phyloP scores from a whole-genome alignment of 1,140 invertebrate species.

The Megathymus violae region DNA sequence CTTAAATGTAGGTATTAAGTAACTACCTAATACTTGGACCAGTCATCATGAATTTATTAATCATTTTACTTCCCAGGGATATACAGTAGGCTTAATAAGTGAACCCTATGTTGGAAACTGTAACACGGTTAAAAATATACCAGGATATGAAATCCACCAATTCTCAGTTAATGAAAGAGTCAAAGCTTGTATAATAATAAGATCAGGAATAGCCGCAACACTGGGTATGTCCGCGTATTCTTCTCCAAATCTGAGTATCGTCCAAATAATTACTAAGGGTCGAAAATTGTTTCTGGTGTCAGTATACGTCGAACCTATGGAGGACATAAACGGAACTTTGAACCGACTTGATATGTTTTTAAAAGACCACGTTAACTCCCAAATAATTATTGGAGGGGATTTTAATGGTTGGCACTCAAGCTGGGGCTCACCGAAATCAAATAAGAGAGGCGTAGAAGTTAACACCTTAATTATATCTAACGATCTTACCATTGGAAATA shows the following conservation, averaged over 20 bases:
- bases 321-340: neutral
- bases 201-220: neutral
- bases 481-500: neutral
- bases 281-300: neutral
- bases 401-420: neutral
- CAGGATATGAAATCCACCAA: constrained; percentile 13
- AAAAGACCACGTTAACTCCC: neutral
- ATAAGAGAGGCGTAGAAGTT: neutral
- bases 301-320: neutral
- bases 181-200: neutral
- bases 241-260: neutral
- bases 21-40: no score
- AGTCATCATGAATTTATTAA: no score
- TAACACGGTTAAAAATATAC: neutral
- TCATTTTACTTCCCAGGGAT: no score
- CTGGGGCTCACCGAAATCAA: neutral
- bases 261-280: neutral
- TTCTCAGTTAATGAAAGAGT: neutral
- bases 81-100: no score
- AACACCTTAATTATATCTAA: neutral
- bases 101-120: no score
- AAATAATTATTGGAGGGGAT: no score
- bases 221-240: neutral
- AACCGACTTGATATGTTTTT: neutral
- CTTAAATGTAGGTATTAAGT: no score